A percentile compares a stretch with the other conserved stretches of the same genome.
Conservation (phyloP, 2,113 vertebrate genomes). For the Heterochromis multidens region DNA sequence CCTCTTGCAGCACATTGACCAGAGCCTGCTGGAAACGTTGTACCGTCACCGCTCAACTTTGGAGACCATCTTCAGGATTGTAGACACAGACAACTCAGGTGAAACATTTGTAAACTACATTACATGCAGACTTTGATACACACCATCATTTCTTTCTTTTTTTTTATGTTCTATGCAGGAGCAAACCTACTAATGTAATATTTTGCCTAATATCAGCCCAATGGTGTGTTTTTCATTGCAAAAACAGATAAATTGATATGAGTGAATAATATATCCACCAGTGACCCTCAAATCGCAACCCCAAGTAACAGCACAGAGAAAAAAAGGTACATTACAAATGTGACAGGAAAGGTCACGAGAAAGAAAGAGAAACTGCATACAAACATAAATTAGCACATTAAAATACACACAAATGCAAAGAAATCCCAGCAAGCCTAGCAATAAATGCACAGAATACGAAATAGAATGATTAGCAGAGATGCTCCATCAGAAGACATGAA, state of each 20-base stretch:
- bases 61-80: conserved; percentile 94
- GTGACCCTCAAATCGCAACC: background rate
- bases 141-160: too few relatives aligned
- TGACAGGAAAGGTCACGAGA: too few relatives aligned
- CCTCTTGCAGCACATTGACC: conserved; percentile 82
- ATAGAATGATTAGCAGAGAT: background rate
- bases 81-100: conserved; percentile 94
- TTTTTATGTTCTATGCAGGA: background rate
- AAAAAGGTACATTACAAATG: too few relatives aligned
- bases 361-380: too few relatives aligned
- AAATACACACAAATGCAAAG: too few relatives aligned
- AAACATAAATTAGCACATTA: too few relatives aligned
- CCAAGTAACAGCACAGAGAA: background rate
- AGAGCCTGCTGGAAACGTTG: conserved; percentile 86
- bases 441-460: background rate
- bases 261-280: too few relatives aligned
- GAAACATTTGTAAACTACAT: background rate
- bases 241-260: too few relatives aligned
- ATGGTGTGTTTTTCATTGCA: too few relatives aligned
- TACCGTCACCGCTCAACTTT: conserved; percentile 90
- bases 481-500: background rate
- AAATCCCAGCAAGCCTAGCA: too few relatives aligned
- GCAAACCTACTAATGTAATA: background rate
- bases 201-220: background rate
- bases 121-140: too few relatives aligned